Percentiles rank a stretch among this genome's conserved stretches.
phyloP scores from a whole-genome alignment of 2,797 vertebrate genomes.

The Percopsis omiscomaycus region DNA sequence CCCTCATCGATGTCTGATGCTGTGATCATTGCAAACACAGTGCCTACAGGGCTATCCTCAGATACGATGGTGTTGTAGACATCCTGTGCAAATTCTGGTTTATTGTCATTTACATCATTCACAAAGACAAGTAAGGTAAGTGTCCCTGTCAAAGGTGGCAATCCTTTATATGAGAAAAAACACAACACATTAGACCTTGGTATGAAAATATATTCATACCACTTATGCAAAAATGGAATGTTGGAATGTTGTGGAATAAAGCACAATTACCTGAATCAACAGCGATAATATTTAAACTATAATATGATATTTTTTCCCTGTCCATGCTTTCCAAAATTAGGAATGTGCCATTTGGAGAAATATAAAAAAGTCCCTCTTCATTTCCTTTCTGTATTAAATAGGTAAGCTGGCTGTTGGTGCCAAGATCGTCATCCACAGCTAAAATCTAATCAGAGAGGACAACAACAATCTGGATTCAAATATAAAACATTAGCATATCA shows the following conservation, averaged over 20 bases:
- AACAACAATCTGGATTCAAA: constrained; percentile 8
- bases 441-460: constrained; percentile 60
- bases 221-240: neutral
- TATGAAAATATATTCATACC: neutral
- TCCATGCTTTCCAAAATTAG: constrained; percentile 67
- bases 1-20: constrained; percentile 75
- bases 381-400: constrained; percentile 67
- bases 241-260: constrained; percentile 1
- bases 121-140: constrained; percentile 68
- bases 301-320: constrained; percentile 63
- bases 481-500: too few species aligned
- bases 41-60: constrained; percentile 72
- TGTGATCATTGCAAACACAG: constrained; percentile 68
- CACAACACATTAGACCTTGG: neutral
- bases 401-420: constrained; percentile 67
- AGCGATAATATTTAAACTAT: constrained; percentile 65
- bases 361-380: constrained; percentile 62
- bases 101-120: constrained; percentile 79
- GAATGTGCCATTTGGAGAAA: constrained; percentile 69
- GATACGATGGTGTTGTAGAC: constrained; percentile 64
- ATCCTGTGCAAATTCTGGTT: constrained; percentile 67
- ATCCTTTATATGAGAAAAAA: constrained; percentile 50
- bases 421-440: constrained; percentile 75
- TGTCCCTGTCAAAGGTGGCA: constrained; percentile 72
- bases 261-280: constrained; percentile 75